Evolutionary conservation across 2,113 vertebrate species (phyloP).

Genomic region (Ivindomyrus marchei): DNA sequence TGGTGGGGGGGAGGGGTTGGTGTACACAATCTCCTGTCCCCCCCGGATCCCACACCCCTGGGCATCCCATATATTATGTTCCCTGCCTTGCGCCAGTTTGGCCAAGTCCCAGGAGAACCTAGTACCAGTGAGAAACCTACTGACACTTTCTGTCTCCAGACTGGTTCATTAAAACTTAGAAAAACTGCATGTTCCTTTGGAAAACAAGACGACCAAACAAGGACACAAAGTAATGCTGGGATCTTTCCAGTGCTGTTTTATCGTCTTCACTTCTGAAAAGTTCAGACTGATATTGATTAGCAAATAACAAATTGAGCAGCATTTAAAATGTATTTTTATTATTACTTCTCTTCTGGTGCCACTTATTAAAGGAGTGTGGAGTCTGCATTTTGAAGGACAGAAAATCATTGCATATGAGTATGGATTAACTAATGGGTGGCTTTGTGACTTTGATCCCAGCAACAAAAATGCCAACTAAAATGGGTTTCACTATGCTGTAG

Average conservation of each 20-base stretch:
- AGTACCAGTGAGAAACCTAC: not conserved
- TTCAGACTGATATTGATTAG: conserved; percentile 4
- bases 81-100: not conserved
- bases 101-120: not conserved
- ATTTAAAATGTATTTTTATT: conserved; percentile 10
- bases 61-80: too few relatives aligned
- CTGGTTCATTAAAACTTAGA: not conserved
- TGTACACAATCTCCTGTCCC: too few relatives aligned
- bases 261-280: not conserved
- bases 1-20: too few relatives aligned
- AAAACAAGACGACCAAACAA: not conserved
- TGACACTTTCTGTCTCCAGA: not conserved
- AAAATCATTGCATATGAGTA: conserved; percentile 13
- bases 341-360: conserved; percentile 8
- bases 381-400: conserved; percentile 16
- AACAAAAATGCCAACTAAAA: not conserved
- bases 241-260: not conserved
- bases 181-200: not conserved
- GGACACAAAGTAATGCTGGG: not conserved
- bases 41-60: too few relatives aligned
- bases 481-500: not conserved
- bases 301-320: not conserved
- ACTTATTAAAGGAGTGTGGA: not conserved
- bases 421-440: not conserved
- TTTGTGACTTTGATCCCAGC: conserved; percentile 7